Base-by-base conservation (phyloP, 2,113 vertebrate genomes). In the Apeltes quadracus region DNA sequence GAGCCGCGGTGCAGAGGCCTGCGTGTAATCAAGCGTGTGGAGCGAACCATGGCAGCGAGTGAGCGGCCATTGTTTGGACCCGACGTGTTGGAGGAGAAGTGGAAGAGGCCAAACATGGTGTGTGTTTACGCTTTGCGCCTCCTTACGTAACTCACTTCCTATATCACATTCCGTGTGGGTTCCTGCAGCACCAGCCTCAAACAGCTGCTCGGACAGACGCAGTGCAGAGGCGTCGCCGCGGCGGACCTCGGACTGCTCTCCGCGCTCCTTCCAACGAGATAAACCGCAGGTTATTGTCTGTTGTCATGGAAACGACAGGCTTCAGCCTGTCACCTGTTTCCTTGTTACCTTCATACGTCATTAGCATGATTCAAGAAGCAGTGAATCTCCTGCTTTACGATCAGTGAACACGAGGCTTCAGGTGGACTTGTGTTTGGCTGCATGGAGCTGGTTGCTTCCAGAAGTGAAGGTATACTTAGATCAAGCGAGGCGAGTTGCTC, bases 71-170 rank as follows among this genome's bases (percentile, higher is more conserved):
- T 1, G 4, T 25, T 25, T 7, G 22, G 23, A 15, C 7, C 51
- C 25, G 23, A 14, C 25, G 29, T 39, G 15, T 58, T 64, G 22
- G 14, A 51, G 62, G 20, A 18, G 25, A 20, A 76, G 50, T 58
- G 41, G 61, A 53, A 51, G 75, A 59, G 4, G 63, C 56, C 39
- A 38, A 75, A 78, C 32, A 39, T 18, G 27, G 54, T 16, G 54
- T 22, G 18, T 78, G 61, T 88, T 81, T 78, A 84, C 59, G 23
- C 75, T 79, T 15, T 41, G 22, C 71, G 6, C 23, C n/a, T 58
- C 64, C 79, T 90, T 83, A 85, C 36, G 73, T 86, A 89, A 87
- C 86, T 32, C 74, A 78, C 78, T 88, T 87, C 75, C 81, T 88
- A 78, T 77, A 82, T 86, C 78, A 72, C 85, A 83, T 90, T 77